phyloP scores from a whole-genome alignment of 2,113 vertebrate species.

The Prinia subflava region DNA sequence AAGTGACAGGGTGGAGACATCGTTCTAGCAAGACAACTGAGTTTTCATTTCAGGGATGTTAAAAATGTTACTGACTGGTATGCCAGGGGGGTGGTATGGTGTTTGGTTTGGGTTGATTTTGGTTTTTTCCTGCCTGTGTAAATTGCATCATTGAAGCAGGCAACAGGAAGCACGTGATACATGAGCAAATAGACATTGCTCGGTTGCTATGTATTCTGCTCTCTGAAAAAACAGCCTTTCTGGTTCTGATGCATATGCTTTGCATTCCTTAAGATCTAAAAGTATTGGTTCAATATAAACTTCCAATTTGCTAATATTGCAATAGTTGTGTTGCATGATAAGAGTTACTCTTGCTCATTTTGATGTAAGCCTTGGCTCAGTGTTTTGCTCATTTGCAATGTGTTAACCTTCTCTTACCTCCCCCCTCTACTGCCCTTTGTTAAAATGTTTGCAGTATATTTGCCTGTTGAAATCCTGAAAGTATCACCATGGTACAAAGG shows the following conservation, averaged over 20 bases:
- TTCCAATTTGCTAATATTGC: neutral
- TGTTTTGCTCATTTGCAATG: neutral
- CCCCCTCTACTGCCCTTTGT: neutral
- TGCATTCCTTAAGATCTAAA: neutral
- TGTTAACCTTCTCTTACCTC: neutral
- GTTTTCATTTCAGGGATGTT: neutral
- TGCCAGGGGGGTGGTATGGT: neutral
- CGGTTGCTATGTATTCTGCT: neutral
- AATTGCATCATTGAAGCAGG: neutral
- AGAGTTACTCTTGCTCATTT: neutral
- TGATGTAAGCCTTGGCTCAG: neutral
- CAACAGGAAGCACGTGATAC: neutral
- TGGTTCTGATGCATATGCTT: neutral
- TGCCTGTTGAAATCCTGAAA: neutral
- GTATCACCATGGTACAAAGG: neutral
- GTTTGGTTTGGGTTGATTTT: neutral
- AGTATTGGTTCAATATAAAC: neutral
- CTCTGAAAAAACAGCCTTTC: neutral
- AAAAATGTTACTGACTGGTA: neutral
- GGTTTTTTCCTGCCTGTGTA: neutral
- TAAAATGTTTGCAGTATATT: neutral
- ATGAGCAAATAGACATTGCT: conserved; percentile 13
- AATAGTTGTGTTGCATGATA: neutral
- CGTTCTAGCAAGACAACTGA: neutral
- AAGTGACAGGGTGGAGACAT: neutral